Evolutionary conservation across 1,140 invertebrate genomes (phyloP), one percentile per base, ranked within the genome.

Genomic region (Oncopodura yosiiana): DNA sequence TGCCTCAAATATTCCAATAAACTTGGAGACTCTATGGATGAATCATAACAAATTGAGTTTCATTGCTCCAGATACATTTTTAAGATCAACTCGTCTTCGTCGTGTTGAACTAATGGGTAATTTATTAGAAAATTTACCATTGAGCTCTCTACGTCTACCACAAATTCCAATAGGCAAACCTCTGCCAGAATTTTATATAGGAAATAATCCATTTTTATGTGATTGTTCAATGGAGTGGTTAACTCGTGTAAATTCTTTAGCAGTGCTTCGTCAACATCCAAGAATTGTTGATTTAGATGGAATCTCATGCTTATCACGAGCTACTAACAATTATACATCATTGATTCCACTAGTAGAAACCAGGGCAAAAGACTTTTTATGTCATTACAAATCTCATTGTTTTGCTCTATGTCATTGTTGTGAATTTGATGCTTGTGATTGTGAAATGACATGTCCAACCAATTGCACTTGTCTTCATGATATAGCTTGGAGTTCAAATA

Each of bases 391-490:
- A 63, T 86, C 86, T 36, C 90, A 94, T 71, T 94, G 90, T 73
- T 93, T 93, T 70, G 84, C 89, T 19, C 72, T 92, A 38, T 94
- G 90, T 67, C 87, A 90, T 65, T 94, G 90, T 71, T 94, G 90
- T 68, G 89, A 93, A 65, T 93, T 90, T 68, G 88, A 92, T 69
- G 88, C 88, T 39, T 94, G 90, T 70, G 90, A 93, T 70, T 94
- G 90, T 71, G 87, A 93, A 73, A 93, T 93, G 87, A 91, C 85
- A 3, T 94, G 89, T 66, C 90, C 90, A 2, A 49, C 36, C 23
- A 88, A 90, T 66, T 94, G 89, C 73, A 84, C 84, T 54, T 94
- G 89, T 68, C 93, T 90, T 70, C 84, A 90, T 72, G 88, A 93
- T 66, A 84, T 87, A 67, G 84, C 87, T 14, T 93, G 89, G 88